Percentiles rank a stretch among this genome's conserved stretches.
Evolutionary conservation across 2,113 vertebrate species (phyloP).

Genomic region (Halichoerus grypus): DNA sequence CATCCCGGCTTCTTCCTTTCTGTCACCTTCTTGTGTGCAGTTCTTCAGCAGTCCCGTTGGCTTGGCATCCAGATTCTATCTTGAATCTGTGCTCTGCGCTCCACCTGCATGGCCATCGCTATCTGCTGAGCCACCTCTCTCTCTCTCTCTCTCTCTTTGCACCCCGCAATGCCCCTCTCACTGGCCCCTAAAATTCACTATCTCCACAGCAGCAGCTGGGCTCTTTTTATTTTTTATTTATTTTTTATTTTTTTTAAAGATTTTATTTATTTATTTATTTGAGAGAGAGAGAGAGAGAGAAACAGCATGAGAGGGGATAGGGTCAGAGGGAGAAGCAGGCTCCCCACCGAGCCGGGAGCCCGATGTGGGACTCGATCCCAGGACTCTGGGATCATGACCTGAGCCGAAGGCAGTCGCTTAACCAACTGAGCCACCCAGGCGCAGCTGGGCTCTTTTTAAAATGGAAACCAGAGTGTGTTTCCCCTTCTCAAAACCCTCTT

Average conservation of each 20-base stretch:
- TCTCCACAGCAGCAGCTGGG: not conserved
- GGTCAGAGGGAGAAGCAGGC: too few relatives aligned
- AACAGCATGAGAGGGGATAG: too few relatives aligned
- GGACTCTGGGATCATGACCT: too few relatives aligned
- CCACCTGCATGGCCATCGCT: fast-evolving
- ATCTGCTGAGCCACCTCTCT: not conserved
- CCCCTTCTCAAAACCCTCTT: not conserved
- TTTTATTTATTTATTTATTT: too few relatives aligned
- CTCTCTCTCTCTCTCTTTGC: not conserved
- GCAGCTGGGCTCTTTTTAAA: not conserved
- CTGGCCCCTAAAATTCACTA: not conserved
- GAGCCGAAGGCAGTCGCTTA: too few relatives aligned
- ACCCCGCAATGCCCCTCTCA: not conserved
- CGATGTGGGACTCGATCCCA: too few relatives aligned
- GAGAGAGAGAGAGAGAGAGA: too few relatives aligned
- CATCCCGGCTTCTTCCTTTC: not conserved
- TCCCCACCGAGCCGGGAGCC: too few relatives aligned
- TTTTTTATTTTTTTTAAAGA: too few relatives aligned
- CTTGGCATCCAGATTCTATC: not conserved
- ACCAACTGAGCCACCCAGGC: too few relatives aligned
- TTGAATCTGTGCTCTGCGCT: not conserved
- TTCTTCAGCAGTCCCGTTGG: not conserved
- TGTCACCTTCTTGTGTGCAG: not conserved
- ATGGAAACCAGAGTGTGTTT: not conserved
- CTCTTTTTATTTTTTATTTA: not conserved